Percentiles rank a stretch among this genome's conserved stretches.
phyloP scores from a whole-genome alignment of 2,113 vertebrate species.

The Xiphophorus hellerii region DNA sequence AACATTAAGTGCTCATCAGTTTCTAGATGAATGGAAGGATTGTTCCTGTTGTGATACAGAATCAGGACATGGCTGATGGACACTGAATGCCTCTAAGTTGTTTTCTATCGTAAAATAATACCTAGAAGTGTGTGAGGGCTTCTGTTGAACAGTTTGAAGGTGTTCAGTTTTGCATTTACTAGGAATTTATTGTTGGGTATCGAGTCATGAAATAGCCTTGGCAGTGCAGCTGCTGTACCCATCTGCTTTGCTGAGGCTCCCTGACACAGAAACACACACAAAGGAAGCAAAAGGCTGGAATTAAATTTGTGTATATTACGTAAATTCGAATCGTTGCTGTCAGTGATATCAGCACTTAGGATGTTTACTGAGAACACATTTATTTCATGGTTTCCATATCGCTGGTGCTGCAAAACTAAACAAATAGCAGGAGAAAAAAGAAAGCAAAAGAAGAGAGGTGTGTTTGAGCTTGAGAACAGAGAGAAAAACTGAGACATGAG shows the following conservation, averaged over 20 bases:
- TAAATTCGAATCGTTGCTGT: slow-evolving; percentile 4
- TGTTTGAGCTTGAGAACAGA: neutral
- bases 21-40: slow-evolving; percentile 9
- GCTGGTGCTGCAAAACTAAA: neutral
- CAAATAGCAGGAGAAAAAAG: neutral
- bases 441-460: neutral
- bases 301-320: slow-evolving; percentile 20
- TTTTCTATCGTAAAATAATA: slow-evolving; percentile 31
- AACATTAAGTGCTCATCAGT: slow-evolving; percentile 5
- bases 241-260: slow-evolving; percentile 49
- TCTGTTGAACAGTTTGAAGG: slow-evolving; percentile 34
- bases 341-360: slow-evolving; percentile 15
- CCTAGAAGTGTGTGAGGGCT: slow-evolving; percentile 19
- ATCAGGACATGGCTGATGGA: slow-evolving; percentile 22
- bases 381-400: neutral
- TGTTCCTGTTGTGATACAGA: slow-evolving; percentile 20
- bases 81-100: slow-evolving; percentile 24
- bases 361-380: slow-evolving; percentile 16
- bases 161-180: slow-evolving; percentile 53
- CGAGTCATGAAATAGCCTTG: slow-evolving; percentile 64
- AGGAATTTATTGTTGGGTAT: slow-evolving; percentile 61
- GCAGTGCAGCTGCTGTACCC: slow-evolving; percentile 60
- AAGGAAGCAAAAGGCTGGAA: slow-evolving; percentile 8
- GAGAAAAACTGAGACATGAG: neutral
- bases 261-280: slow-evolving; percentile 9